Conservation (phyloP, 2,113 vertebrate genomes). For the Todiramphus chloris region DNA sequence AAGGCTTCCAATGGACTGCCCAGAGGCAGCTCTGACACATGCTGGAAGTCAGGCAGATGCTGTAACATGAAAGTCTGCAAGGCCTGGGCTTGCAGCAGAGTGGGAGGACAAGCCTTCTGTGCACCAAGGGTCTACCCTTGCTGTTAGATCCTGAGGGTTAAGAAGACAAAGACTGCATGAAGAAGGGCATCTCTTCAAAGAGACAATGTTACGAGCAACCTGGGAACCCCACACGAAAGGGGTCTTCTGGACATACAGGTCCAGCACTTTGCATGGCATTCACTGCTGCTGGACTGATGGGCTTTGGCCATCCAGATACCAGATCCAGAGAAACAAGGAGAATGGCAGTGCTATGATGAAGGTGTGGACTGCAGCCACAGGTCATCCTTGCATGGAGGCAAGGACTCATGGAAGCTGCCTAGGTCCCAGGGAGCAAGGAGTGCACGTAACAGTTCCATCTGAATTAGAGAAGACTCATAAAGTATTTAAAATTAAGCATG, state of each 20-base stretch:
- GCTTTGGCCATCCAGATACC: not conserved
- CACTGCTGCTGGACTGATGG: not conserved
- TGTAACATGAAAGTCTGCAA: not conserved
- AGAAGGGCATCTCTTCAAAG: not conserved
- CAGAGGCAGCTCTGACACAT: not conserved
- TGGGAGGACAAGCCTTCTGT: not conserved
- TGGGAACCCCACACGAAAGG: not conserved
- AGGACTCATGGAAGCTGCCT: not conserved
- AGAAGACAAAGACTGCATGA: fast-evolving
- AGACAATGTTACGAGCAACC: not conserved
- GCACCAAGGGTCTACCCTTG: not conserved
- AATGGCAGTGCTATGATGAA: not conserved
- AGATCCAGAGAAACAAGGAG: not conserved
- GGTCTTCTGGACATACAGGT: not conserved
- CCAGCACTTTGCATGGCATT: not conserved
- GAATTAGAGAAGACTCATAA: not conserved
- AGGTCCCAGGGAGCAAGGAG: not conserved
- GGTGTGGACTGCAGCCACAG: not conserved
- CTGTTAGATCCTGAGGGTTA: not conserved
- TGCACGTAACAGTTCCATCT: not conserved
- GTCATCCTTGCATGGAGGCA: not conserved
- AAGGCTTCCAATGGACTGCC: not conserved
- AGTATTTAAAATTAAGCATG: not conserved
- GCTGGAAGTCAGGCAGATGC: not conserved
- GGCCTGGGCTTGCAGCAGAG: not conserved